phyloP scores from a whole-genome alignment of 2,797 vertebrate species.

The Darevskia mixta region DNA sequence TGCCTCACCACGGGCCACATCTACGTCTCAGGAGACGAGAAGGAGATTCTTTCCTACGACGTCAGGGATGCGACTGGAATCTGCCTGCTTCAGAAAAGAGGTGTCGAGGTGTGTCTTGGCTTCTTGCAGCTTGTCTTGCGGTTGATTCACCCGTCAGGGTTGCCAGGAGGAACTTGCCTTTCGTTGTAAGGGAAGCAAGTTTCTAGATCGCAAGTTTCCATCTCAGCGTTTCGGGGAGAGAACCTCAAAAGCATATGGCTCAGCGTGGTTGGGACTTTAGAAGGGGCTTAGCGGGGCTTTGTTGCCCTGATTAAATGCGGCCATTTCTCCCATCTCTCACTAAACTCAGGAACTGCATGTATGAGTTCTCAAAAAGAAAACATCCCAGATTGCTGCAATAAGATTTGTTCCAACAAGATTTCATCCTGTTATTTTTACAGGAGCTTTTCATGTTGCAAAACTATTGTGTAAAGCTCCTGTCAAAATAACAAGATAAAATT shows the following conservation, averaged over 20 bases:
- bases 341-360: too few relatives aligned
- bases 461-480: too few relatives aligned
- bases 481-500: too few relatives aligned
- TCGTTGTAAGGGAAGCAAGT: too few relatives aligned
- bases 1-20: conserved; percentile 89
- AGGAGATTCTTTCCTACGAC: conserved; percentile 87
- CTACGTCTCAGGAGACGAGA: conserved; percentile 80
- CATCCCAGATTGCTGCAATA: too few relatives aligned
- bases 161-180: background rate
- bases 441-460: too few relatives aligned
- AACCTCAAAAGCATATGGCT: background rate
- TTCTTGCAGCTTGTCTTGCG: background rate
- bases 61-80: conserved; percentile 84
- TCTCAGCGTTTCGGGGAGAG: background rate
- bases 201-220: background rate
- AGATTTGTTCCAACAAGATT: too few relatives aligned
- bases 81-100: conserved; percentile 80
- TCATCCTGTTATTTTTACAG: too few relatives aligned
- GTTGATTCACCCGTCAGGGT: too few relatives aligned
- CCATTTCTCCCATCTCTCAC: background rate
- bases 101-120: conserved; percentile 83
- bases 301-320: background rate
- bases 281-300: background rate
- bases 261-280: background rate
- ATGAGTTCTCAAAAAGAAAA: too few relatives aligned